phyloP scores from a whole-genome alignment of 2,797 vertebrate species.

The Thamnophis elegans region DNA sequence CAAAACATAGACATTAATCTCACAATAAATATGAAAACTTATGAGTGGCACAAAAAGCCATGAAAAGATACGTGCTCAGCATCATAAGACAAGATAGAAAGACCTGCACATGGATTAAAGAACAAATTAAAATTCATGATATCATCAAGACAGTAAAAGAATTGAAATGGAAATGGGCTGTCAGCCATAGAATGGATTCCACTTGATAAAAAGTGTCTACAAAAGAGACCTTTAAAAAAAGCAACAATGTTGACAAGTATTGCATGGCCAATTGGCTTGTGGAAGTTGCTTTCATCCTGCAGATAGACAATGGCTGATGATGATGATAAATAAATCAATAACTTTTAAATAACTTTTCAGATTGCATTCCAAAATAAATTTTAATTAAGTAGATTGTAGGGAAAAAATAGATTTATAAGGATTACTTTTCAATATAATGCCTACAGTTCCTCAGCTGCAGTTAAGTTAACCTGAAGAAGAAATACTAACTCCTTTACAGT shows the following conservation, averaged over 20 bases:
- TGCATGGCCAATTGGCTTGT: not conserved
- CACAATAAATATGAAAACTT: too few relatives aligned
- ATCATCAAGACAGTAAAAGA: too few relatives aligned
- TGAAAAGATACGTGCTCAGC: too few relatives aligned
- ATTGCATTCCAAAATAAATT: not conserved
- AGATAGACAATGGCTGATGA: not conserved
- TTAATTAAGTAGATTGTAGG: not conserved
- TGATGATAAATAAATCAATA: not conserved
- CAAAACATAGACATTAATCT: too few relatives aligned
- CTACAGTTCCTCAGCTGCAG: slow-evolving; percentile 10
- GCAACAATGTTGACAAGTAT: not conserved
- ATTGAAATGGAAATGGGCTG: too few relatives aligned
- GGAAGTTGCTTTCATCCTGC: not conserved
- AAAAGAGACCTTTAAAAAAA: too few relatives aligned
- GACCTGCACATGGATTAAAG: too few relatives aligned
- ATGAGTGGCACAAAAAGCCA: too few relatives aligned
- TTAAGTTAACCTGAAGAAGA: not conserved
- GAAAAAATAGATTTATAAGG: not conserved
- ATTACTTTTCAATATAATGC: not conserved
- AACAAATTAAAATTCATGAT: too few relatives aligned
- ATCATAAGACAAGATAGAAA: too few relatives aligned
- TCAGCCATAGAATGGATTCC: not conserved
- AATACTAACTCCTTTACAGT: not conserved
- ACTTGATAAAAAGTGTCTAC: not conserved
- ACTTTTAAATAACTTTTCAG: not conserved